Evolutionary conservation across 2,888 invertebrate genomes (phyloP), one percentile per base, ranked within the genome.

Genomic region (Ophion ellenae): DNA sequence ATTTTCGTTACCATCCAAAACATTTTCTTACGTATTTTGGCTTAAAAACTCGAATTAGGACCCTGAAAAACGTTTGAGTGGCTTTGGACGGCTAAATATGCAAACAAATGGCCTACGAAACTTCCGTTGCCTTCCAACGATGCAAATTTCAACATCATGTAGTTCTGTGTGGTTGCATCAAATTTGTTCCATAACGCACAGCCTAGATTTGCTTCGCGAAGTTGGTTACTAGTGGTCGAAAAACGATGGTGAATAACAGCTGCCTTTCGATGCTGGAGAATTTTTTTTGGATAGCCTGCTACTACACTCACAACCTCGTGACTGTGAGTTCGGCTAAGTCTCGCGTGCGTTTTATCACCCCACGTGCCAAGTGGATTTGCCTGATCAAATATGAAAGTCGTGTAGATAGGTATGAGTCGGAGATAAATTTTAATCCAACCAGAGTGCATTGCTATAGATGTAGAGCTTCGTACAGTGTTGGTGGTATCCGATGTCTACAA

Each of bases 361-460:
- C 53, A 14, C 17, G 17, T 17, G 53, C 53, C 53, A 53, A 53
- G 53, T 53, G 53, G 5, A 86, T 80, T 83, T 80, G 57, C 63
- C 32, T 74, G 61, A 80, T 80, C 71, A 67, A 77, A 77, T 83
- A 24, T 77, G 76, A 73, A 77, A 61, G 40, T 76, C 53, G 57
- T 80, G 71, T 75, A 47, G 59, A 74, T 17, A 9, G n/a, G 70
- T 75, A 78, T 69, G 70, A 73, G 85, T 57, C 32, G 47, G 71
- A 86, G 84, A 81, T 86, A 84, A 86, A 86, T 86, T 86, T 83
- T 86, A 81, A 86, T 86, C 81, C 84, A 66, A 40, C 66, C 61
- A 81, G 78, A 84, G 84, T 86, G 86, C 83, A 81, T 64, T 70
- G 69, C 36, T 70, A 63, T 63, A 81, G 75, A 64, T 61, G 69